These are phyloP conservation scores for Deroptyus accipitrinus DNA, from an alignment of 2,113 vertebrate genomes.

Conservation along the genomic window DNA sequence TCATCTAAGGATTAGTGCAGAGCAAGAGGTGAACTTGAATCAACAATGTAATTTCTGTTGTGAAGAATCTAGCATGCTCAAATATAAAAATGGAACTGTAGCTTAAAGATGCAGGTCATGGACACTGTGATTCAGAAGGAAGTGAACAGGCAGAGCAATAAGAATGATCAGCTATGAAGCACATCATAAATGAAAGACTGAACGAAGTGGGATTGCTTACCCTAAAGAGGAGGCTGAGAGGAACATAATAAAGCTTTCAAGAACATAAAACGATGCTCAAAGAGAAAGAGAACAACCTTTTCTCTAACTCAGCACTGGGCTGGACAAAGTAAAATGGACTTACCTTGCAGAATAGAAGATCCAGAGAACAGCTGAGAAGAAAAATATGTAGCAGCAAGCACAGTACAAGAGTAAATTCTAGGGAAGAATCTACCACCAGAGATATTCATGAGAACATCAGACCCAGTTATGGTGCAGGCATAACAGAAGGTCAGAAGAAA, in stretches of 20 bases:
- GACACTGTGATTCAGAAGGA: background rate
- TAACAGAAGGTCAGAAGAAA: background rate
- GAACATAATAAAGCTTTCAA: background rate
- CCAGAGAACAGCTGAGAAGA: background rate
- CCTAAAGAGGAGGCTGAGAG: background rate
- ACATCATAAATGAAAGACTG: background rate
- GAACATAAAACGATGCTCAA: background rate
- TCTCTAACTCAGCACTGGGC: background rate
- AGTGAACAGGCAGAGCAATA: background rate
- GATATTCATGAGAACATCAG: background rate
- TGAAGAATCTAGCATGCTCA: background rate
- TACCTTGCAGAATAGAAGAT: background rate
- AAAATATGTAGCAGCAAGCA: background rate
- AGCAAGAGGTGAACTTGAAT: background rate
- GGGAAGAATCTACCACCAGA: background rate
- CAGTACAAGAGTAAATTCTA: background rate
- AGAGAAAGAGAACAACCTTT: background rate
- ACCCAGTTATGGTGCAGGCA: background rate
- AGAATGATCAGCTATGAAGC: background rate
- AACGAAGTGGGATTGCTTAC: background rate
- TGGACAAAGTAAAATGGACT: background rate
- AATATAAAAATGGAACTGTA: background rate
- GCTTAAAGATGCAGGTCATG: background rate
- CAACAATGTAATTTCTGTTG: background rate
- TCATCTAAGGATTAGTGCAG: background rate